Base-by-base conservation (phyloP, 2,888 invertebrate species). In the Frankliniella fusca region DNA sequence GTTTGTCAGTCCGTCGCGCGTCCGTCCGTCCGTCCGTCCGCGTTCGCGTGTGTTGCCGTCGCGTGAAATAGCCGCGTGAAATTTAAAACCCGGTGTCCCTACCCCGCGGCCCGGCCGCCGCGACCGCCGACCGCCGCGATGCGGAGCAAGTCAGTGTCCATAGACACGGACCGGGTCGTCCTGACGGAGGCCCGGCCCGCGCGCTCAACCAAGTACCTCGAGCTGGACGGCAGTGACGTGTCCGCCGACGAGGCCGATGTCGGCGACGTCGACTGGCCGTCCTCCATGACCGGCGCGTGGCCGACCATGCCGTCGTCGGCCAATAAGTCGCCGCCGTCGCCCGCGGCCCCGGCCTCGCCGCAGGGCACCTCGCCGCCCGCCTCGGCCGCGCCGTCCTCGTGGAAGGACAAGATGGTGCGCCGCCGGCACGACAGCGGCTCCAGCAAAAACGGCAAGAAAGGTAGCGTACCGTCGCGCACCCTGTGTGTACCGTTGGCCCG, bases 111-210 rank as follows among this genome's bases (percentile, higher is more conserved):
- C 70, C 70, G 27, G 38, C n/a, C 61, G 61, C 61, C 15, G 61
- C 20, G 3, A 20, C 12, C 54, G 54, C 54, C 54, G 54, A 12
- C 70, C n/a, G 23, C 70, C 70, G 27, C 23, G 70, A 76, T 76
- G 70, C 70, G 70, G 12, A 76, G 8, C 70, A 76, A 76, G 70
- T 27, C 70, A 9, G 27, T 9, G 70, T 9, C 70, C 23, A 27
- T 76, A 27, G 70, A 76, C 70, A 27, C 70, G 70, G 70, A 76
- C 70, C 70, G 70, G 23, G 70, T 76, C 70, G 27, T 76, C 23
- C 70, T 76, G 70, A 76, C 70, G 70, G 70, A 76, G 70, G 23
- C n/a, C 18, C 54, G 54, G 18, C 18, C 54, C 54, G 54, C 54
- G 23, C 70, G 20, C 20, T 61, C 23, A 27, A 76, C 8, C 70